A percentile compares a stretch with the other conserved stretches of the same genome.
Evolutionary conservation across 2,113 vertebrate species (phyloP).

Genomic region (Lophura nycthemera): DNA sequence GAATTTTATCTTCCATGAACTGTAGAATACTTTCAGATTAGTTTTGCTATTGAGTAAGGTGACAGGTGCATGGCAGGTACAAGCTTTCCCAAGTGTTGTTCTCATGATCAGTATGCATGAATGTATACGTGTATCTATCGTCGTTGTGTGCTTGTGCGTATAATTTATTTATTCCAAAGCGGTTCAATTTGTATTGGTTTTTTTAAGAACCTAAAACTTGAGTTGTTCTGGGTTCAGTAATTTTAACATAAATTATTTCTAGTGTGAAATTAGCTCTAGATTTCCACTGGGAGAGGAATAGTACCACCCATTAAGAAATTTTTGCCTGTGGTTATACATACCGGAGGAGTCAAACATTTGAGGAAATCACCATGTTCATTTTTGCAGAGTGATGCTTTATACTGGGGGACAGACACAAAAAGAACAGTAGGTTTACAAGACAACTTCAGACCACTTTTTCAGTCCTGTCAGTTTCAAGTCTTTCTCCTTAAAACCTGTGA

Average conservation of each 20-base stretch:
- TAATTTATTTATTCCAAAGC: conserved; percentile 2
- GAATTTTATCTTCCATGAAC: conserved; percentile 32
- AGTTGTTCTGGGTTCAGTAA: conserved; percentile 25
- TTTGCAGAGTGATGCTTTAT: conserved; percentile 21
- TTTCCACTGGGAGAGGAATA: conserved; percentile 70
- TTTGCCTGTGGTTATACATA: conserved; percentile 65
- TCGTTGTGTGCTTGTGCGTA: conserved; percentile 5
- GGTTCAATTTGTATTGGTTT: neutral
- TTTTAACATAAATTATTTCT: conserved; percentile 68
- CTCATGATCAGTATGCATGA: neutral
- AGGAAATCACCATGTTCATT: conserved; percentile 60
- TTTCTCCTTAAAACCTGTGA: conserved; percentile 16
- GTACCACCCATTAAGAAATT: conserved; percentile 68
- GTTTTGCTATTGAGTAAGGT: conserved; percentile 21
- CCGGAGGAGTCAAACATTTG: conserved; percentile 61
- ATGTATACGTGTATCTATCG: neutral
- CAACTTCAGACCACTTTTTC: conserved; percentile 5
- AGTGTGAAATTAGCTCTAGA: conserved; percentile 72
- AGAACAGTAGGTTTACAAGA: conserved; percentile 20
- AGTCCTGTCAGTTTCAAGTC: conserved; percentile 5
- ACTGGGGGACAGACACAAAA: conserved; percentile 21
- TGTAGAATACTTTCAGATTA: neutral
- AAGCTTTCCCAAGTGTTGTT: neutral
- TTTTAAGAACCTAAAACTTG: conserved; percentile 45
- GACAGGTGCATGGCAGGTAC: neutral